Evolutionary conservation across 2,113 vertebrate genomes (phyloP).

Genomic region (Monopterus albus): DNA sequence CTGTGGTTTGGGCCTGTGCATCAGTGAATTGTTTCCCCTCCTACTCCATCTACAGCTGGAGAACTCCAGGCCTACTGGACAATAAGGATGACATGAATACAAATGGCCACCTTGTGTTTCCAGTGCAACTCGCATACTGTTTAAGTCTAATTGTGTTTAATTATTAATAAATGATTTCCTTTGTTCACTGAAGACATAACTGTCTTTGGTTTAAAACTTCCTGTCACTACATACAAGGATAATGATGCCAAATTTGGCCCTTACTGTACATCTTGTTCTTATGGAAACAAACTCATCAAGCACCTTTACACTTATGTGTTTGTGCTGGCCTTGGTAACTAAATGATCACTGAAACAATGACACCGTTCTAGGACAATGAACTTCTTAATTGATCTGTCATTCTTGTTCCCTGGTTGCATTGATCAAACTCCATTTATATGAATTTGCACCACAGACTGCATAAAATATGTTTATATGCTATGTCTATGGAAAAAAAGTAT

Average conservation of each 20-base stretch:
- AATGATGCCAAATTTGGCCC: background rate
- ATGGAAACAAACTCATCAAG: no score
- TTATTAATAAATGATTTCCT: constrained; percentile 24
- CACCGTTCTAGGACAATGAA: constrained; percentile 58
- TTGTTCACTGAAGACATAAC: background rate
- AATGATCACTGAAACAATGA: constrained; percentile 50
- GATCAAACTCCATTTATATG: constrained; percentile 60
- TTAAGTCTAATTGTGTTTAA: background rate
- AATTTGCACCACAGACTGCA: constrained; percentile 23
- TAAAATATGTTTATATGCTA: constrained; percentile 29
- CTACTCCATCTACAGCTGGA: background rate
- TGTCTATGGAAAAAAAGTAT: no score
- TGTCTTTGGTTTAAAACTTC: background rate
- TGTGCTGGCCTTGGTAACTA: constrained; percentile 18
- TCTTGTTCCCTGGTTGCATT: constrained; percentile 17
- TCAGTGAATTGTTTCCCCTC: constrained; percentile 37
- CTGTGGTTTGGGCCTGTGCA: constrained; percentile 35
- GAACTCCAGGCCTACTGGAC: constrained; percentile 38
- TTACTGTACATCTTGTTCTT: background rate
- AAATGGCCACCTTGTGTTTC: constrained; percentile 11
- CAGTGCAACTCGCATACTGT: background rate
- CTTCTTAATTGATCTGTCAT: constrained; percentile 69
- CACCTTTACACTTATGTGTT: no score
- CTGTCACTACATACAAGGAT: background rate
- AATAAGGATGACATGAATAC: constrained; percentile 35